phyloP scores from a whole-genome alignment of 2,797 vertebrate genomes.

The Notolabrus celidotus region DNA sequence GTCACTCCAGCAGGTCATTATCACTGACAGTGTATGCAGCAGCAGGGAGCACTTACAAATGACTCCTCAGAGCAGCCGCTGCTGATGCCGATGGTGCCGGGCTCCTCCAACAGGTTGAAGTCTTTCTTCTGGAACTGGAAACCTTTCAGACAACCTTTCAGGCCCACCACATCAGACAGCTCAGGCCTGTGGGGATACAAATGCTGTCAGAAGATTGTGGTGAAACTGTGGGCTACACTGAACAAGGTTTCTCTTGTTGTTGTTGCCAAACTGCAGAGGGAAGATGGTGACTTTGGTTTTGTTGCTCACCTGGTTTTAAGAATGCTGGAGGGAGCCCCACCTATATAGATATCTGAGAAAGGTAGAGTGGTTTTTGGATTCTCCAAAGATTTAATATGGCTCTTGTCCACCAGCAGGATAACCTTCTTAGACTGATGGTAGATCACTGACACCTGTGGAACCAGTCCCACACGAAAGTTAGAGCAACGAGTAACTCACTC shows the following conservation, averaged over 20 bases:
- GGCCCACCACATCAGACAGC: conserved; percentile 84
- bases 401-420: conserved; percentile 95
- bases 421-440: conserved; percentile 98
- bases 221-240: too few relatives aligned
- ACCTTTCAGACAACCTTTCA: conserved; percentile 96
- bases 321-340: conserved; percentile 90
- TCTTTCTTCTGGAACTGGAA: conserved; percentile 99
- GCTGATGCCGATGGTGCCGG: conserved; percentile 95
- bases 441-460: conserved; percentile 93
- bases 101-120: conserved; percentile 95
- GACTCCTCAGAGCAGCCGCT: conserved; percentile 97
- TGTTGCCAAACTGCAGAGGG: neutral
- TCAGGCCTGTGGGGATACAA: conserved; percentile 80
- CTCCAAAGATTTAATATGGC: conserved; percentile 93
- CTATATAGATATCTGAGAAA: conserved; percentile 95
- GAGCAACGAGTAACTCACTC: neutral
- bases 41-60: conserved; percentile 83
- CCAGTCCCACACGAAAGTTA: conserved; percentile 11
- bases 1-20: neutral
- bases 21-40: neutral
- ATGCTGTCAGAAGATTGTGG: neutral
- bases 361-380: conserved; percentile 93
- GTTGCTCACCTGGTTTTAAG: conserved; percentile 87
- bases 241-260: too few relatives aligned
- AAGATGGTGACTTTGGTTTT: too few relatives aligned